Conservation (phyloP, 2,797 vertebrate species). For the Neosilurus mollespiculum region DNA sequence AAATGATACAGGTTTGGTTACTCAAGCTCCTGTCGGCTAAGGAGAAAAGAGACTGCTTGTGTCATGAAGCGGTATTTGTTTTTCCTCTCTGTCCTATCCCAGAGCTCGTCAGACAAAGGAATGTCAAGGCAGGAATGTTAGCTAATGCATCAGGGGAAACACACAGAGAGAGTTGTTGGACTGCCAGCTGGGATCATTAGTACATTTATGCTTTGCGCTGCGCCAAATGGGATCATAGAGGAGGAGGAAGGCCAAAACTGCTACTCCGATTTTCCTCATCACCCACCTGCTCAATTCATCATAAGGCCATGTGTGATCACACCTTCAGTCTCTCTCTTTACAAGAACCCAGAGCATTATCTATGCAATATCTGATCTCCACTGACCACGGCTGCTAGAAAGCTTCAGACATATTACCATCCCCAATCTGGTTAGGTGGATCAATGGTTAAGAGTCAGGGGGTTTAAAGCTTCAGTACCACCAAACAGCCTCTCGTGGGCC, state of each 20-base stretch:
- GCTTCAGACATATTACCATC: neutral
- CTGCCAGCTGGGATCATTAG: slow-evolving; percentile 43
- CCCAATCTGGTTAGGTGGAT: neutral
- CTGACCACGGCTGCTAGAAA: slow-evolving; percentile 28
- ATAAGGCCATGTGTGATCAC: slow-evolving; percentile 35
- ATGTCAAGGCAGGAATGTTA: slow-evolving; percentile 64
- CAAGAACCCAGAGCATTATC: slow-evolving; percentile 26
- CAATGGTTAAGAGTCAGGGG: too few relatives aligned
- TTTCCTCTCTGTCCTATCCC: slow-evolving; percentile 69
- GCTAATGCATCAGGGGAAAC: slow-evolving; percentile 53
- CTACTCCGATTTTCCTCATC: slow-evolving; percentile 67
- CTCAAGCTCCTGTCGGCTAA: slow-evolving; percentile 58
- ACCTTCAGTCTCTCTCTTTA: slow-evolving; percentile 27
- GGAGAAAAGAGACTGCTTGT: slow-evolving; percentile 56
- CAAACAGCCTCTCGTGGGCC: too few relatives aligned
- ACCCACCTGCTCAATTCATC: slow-evolving; percentile 57
- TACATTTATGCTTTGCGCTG: slow-evolving; percentile 39
- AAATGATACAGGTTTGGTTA: slow-evolving; percentile 66
- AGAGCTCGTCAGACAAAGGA: slow-evolving; percentile 62
- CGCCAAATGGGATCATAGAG: slow-evolving; percentile 44
- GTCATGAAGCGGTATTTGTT: slow-evolving; percentile 65
- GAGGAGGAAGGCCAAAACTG: slow-evolving; percentile 53
- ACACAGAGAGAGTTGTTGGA: slow-evolving; percentile 36
- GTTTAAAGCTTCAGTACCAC: too few relatives aligned
- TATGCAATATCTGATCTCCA: slow-evolving; percentile 31